A percentile compares a stretch with the other conserved stretches of the same genome.
Conservation (phyloP, 2,797 vertebrate genomes). For the Diceros bicornis region DNA sequence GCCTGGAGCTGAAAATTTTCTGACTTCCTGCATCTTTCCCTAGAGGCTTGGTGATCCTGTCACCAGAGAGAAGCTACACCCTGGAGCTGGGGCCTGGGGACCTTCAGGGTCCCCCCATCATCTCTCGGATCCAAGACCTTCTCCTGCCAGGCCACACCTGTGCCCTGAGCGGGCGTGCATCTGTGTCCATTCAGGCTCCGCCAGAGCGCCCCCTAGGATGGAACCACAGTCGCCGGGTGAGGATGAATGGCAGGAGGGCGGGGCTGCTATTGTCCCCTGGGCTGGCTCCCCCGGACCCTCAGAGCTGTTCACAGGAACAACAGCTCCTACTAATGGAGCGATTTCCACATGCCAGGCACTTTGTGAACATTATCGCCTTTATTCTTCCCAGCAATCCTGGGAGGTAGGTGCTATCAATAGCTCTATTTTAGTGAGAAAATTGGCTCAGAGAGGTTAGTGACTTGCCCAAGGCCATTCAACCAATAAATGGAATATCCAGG, state of each 20-base stretch:
- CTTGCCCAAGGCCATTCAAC: neutral
- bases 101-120: slow-evolving; percentile 77
- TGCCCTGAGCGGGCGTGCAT: slow-evolving; percentile 76
- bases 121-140: slow-evolving; percentile 83
- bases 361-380: neutral
- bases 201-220: slow-evolving; percentile 33
- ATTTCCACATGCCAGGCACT: neutral
- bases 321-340: neutral
- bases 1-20: neutral
- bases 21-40: neutral
- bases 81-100: slow-evolving; percentile 88
- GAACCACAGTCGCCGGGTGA: slow-evolving; percentile 88
- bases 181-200: neutral
- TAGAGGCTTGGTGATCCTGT: slow-evolving; percentile 93
- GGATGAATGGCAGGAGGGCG: slow-evolving; percentile 42
- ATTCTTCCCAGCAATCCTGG: neutral
- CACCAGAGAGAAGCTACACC: slow-evolving; percentile 91
- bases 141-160: slow-evolving; percentile 84
- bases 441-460: neutral
- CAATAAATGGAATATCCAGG: neutral
- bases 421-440: neutral
- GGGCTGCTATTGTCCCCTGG: neutral
- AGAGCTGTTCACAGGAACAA: neutral
- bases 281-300: neutral
- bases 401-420: neutral